A percentile compares a stretch with the other conserved stretches of the same genome.
Evolutionary conservation across 2,888 invertebrate species (phyloP).

Genomic region (Lucinisca nassula): DNA sequence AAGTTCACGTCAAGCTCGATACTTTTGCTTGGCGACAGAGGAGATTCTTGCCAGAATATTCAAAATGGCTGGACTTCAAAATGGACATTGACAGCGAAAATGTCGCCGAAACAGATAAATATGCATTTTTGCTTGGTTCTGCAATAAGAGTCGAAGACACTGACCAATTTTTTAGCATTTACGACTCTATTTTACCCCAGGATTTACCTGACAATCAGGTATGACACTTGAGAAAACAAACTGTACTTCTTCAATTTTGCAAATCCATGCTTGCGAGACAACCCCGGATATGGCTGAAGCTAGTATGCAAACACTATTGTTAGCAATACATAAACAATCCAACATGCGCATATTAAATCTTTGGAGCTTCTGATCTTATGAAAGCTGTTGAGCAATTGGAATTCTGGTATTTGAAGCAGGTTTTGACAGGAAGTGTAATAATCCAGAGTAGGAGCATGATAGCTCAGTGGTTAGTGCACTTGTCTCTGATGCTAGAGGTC

Average conservation of each 20-base stretch:
- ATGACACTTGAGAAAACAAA: slow-evolving; percentile 18
- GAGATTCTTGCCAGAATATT: slow-evolving; percentile 70
- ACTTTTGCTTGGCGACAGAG: slow-evolving; percentile 78
- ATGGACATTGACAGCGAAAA: slow-evolving; percentile 80
- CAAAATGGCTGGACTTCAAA: slow-evolving; percentile 80
- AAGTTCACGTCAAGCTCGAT: slow-evolving; percentile 63
- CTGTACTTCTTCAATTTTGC: background rate
- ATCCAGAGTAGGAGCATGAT: too few species aligned
- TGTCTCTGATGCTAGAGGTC: too few species aligned
- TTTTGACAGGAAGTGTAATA: too few species aligned
- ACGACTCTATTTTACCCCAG: slow-evolving; percentile 83
- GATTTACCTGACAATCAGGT: slow-evolving; percentile 81
- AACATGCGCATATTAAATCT: too few species aligned
- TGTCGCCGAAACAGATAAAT: slow-evolving; percentile 82
- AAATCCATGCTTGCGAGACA: background rate
- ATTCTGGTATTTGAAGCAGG: too few species aligned
- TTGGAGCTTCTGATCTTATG: too few species aligned
- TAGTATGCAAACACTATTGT: background rate
- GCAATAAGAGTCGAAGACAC: slow-evolving; percentile 83
- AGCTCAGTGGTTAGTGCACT: too few species aligned
- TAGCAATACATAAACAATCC: background rate
- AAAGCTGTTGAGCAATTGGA: too few species aligned
- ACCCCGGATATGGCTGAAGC: background rate
- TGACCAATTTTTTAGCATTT: slow-evolving; percentile 83
- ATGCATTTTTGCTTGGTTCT: slow-evolving; percentile 84